Percentiles rank a stretch among this genome's conserved stretches.
phyloP scores from a whole-genome alignment of 1,140 invertebrate species.

The Papilio xuthus region DNA sequence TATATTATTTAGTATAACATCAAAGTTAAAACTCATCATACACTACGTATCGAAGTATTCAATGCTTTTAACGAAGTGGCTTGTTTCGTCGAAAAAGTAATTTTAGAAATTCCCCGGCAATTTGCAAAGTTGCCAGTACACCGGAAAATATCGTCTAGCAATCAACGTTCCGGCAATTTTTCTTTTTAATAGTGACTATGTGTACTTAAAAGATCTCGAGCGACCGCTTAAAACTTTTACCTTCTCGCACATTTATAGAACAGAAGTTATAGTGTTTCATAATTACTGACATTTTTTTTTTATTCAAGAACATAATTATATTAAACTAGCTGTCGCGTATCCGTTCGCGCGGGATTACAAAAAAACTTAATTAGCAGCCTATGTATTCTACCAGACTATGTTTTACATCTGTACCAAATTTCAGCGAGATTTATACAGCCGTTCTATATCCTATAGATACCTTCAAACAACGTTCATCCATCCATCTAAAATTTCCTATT shows the following conservation, averaged over 20 bases:
- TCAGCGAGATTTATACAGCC: no score
- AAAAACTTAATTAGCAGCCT: no score
- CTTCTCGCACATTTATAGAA: background rate
- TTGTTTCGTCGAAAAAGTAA: background rate
- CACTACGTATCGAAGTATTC: background rate
- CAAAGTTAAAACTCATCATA: no score
- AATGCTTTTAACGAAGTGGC: background rate
- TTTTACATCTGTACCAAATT: no score
- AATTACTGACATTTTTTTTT: background rate
- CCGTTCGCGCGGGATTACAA: no score
- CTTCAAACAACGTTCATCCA: no score
- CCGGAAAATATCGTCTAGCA: slow-evolving; percentile 29
- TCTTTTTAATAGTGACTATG: slow-evolving; percentile 28
- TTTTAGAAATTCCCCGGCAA: slow-evolving; percentile 8
- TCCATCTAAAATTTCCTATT: no score
- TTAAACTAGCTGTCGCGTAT: no score
- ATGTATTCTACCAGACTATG: no score
- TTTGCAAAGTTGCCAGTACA: slow-evolving; percentile 23
- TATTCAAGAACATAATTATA: background rate
- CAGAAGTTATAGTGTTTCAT: background rate
- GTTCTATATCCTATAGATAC: no score
- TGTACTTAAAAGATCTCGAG: slow-evolving; percentile 25
- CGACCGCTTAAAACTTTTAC: slow-evolving; percentile 17
- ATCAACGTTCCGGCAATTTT: slow-evolving; percentile 23
- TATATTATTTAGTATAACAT: no score